Conservation (phyloP, 2,888 invertebrate genomes). For the Caenorhabditis sp. region DNA sequence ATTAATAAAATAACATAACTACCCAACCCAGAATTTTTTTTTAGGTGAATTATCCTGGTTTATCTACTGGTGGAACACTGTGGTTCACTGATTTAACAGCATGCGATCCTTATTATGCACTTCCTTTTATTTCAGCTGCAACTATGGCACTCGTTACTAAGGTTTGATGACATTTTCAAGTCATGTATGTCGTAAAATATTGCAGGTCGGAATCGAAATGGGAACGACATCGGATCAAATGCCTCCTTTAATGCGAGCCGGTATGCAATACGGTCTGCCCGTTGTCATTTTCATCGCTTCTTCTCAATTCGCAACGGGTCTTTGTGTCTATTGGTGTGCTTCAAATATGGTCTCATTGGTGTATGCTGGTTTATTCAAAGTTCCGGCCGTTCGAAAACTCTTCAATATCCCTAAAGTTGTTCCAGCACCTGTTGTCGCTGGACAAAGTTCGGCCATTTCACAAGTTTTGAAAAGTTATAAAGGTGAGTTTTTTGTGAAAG, state of each 20-base stretch:
- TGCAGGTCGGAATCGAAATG: conserved; percentile 63
- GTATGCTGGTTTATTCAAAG: conserved; percentile 60
- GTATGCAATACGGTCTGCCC: conserved; percentile 65
- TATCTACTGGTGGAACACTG: conserved; percentile 85
- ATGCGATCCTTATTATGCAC: conserved; percentile 85
- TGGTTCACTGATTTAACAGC: conserved; percentile 94
- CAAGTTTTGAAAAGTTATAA: conserved; percentile 41
- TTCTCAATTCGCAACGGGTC: conserved; percentile 65
- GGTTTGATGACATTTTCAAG: too few species aligned
- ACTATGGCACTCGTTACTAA: conserved; percentile 86
- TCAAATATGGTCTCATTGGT: conserved; percentile 65
- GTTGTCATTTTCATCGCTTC: conserved; percentile 56
- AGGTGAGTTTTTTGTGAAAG: conserved; percentile 17
- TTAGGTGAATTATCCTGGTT: conserved; percentile 82
- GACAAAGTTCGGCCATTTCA: conserved; percentile 29
- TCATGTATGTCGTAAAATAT: too few species aligned
- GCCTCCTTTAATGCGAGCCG: conserved; percentile 58
- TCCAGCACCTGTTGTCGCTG: conserved; percentile 21
- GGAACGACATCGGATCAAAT: conserved; percentile 60
- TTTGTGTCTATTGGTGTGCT: conserved; percentile 68
- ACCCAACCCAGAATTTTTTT: neutral
- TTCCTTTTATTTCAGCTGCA: conserved; percentile 85
- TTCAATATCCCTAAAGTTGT: conserved; percentile 52
- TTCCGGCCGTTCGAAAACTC: conserved; percentile 52
- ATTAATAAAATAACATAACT: neutral